Percentiles rank a stretch among this genome's conserved stretches.
Conservation (phyloP, 92 coral and sea anemone genomes). For the Palythoa heliodiscus region DNA sequence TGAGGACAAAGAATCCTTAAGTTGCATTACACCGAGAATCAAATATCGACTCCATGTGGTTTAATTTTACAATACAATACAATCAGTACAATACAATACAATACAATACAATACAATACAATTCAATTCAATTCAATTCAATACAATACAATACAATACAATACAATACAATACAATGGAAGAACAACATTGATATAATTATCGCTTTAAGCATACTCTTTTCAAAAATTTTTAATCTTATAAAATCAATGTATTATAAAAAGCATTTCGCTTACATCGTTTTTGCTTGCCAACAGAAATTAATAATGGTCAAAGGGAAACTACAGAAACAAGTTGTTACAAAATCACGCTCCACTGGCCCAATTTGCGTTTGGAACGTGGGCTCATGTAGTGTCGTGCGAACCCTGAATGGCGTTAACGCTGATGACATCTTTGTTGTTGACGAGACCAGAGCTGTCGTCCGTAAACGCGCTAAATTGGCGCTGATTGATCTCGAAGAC, state of each 20-base stretch:
- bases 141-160: too few species aligned
- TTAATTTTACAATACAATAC: too few species aligned
- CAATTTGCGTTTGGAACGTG: constrained; percentile 97
- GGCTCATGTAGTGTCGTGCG: constrained; percentile 92
- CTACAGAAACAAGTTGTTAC: constrained; percentile 95
- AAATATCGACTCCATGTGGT: too few species aligned
- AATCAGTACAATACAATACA: too few species aligned
- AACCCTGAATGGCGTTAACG: constrained; percentile 85
- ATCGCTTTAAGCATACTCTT: too few species aligned
- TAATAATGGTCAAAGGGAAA: constrained; percentile 79
- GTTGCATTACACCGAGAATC: too few species aligned
- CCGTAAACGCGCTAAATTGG: constrained; percentile 91
- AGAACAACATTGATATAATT: too few species aligned
- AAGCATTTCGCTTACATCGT: not conserved
- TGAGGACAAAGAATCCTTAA: too few species aligned
- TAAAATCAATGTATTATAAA: not conserved
- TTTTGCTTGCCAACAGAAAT: constrained; percentile 49
- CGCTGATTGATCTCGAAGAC: constrained; percentile 92
- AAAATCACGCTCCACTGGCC: constrained; percentile 88
- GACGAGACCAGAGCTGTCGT: constrained; percentile 99
- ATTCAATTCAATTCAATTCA: too few species aligned
- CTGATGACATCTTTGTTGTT: constrained; percentile 93
- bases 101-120: too few species aligned
- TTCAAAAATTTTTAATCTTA: too few species aligned
- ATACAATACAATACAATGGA: too few species aligned